phyloP scores from a whole-genome alignment of 2,113 vertebrate species.

The Rutilus rutilus region DNA sequence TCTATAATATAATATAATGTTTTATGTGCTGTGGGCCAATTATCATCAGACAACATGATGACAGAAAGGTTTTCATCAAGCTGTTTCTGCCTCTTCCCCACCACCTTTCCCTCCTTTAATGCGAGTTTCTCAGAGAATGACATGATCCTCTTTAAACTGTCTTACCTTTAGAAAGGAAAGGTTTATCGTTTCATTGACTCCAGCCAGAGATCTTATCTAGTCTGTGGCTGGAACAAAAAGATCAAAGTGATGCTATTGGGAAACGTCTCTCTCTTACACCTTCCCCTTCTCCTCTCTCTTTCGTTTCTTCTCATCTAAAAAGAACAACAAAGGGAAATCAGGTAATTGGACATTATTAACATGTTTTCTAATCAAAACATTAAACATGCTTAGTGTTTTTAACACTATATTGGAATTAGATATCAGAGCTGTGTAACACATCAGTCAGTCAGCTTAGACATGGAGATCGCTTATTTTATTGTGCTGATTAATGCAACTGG shows the following conservation, averaged over 20 bases:
- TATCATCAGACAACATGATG: conserved; percentile 3
- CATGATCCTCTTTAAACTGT: conserved; percentile 44
- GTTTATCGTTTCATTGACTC: conserved; percentile 38
- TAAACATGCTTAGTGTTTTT: conserved; percentile 22
- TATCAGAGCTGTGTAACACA: conserved; percentile 11
- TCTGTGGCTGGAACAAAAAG: conserved; percentile 25
- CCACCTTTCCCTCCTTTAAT: conserved; percentile 15
- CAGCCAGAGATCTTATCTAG: conserved; percentile 30
- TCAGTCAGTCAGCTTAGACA: neutral
- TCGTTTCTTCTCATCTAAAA: conserved; percentile 14
- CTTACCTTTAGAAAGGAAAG: conserved; percentile 23
- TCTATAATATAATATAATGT: neutral
- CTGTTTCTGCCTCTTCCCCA: neutral
- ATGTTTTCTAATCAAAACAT: conserved; percentile 39
- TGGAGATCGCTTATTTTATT: conserved; percentile 16
- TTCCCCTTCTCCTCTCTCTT: neutral
- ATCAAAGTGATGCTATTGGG: conserved; percentile 34
- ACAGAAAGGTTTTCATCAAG: neutral
- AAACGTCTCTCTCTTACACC: neutral
- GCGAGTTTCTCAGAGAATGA: conserved; percentile 26
- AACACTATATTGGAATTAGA: neutral
- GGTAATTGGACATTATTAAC: conserved; percentile 29
- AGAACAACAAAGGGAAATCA: conserved; percentile 17
- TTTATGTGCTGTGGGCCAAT: neutral
- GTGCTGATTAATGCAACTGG: neutral